phyloP scores from a whole-genome alignment of 2,113 vertebrate species.

The Butorides virescens region DNA sequence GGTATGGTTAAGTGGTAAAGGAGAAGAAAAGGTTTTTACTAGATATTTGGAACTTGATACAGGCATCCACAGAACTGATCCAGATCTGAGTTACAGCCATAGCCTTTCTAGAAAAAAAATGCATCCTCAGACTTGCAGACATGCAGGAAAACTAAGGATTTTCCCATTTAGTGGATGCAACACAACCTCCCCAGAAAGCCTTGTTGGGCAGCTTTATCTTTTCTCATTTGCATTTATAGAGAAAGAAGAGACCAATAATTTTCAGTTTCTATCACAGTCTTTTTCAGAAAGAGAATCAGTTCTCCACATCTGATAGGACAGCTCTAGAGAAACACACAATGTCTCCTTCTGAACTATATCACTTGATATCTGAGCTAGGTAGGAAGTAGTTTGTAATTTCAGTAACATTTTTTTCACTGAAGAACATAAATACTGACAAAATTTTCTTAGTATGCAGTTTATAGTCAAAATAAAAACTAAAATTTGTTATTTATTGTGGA shows the following conservation, averaged over 20 bases:
- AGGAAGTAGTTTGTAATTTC: neutral
- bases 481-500: neutral
- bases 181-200: neutral
- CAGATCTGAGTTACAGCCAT: neutral
- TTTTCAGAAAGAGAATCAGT: neutral
- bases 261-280: neutral
- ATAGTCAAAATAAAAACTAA: neutral
- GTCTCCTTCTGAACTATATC: neutral
- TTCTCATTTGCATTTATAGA: neutral
- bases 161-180: neutral
- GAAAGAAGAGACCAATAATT: neutral
- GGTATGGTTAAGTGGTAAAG: neutral
- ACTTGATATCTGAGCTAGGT: neutral
- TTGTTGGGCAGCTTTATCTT: neutral
- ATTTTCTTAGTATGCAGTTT: neutral
- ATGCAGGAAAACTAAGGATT: neutral
- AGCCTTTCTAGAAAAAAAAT: neutral
- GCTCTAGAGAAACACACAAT: neutral
- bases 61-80: neutral
- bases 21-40: neutral
- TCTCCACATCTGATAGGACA: neutral
- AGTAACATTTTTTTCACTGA: neutral
- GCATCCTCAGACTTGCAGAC: neutral
- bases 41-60: neutral
- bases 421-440: neutral